Conservation (phyloP, 2,888 invertebrate species). For the Apodemia mormo region DNA sequence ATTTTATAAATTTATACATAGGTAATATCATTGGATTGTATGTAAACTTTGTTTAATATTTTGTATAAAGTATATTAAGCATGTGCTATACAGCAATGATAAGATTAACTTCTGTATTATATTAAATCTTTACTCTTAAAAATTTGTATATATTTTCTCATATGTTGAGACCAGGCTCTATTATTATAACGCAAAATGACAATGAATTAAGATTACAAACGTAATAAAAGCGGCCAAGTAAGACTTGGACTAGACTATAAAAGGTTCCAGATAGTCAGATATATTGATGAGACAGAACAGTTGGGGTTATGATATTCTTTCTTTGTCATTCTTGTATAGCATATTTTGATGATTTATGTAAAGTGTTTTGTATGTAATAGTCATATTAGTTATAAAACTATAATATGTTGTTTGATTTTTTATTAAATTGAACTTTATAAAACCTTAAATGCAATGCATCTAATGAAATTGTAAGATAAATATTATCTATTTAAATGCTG, state of each 20-base stretch:
- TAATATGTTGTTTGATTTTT: constrained; percentile 73
- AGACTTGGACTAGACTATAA: too few species aligned
- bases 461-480: constrained; percentile 78
- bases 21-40: not conserved
- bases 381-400: constrained; percentile 61
- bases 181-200: too few species aligned
- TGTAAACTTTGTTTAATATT: not conserved
- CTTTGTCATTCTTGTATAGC: constrained; percentile 40
- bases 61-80: not conserved
- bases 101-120: not conserved
- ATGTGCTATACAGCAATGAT: not conserved
- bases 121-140: too few species aligned
- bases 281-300: too few species aligned
- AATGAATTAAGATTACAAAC: too few species aligned
- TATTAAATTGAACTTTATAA: constrained; percentile 78
- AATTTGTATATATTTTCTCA: too few species aligned
- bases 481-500: constrained; percentile 69
- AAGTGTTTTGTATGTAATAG: constrained; percentile 63
- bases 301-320: too few species aligned
- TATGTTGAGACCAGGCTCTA: too few species aligned
- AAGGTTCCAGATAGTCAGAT: too few species aligned
- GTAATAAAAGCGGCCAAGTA: too few species aligned
- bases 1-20: constrained; percentile 9
- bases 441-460: constrained; percentile 79
- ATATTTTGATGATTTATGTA: constrained; percentile 44